Evolutionary conservation across 2,888 invertebrate genomes (phyloP).

Genomic region (Hemistola chrysoprasaria): DNA sequence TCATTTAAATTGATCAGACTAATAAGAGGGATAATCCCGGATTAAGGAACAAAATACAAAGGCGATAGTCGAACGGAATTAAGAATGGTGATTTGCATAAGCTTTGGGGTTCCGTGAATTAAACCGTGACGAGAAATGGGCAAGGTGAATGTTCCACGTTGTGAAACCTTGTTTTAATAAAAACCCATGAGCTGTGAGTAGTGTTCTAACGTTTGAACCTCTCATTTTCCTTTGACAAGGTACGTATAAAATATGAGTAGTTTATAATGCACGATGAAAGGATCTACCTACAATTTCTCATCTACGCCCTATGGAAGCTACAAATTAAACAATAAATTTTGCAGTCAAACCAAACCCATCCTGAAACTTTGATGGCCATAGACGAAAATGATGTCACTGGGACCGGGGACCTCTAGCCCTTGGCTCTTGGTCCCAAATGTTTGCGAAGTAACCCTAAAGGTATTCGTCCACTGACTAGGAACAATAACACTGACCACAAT

Average conservation of each 20-base stretch:
- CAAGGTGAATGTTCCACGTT: too few relatives aligned
- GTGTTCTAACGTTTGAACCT: too few relatives aligned
- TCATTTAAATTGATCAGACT: slow-evolving; percentile 58
- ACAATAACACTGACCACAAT: too few relatives aligned
- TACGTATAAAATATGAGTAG: too few relatives aligned
- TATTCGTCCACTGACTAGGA: too few relatives aligned
- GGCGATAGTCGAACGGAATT: slow-evolving; percentile 19
- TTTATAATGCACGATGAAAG: too few relatives aligned
- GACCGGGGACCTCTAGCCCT: slow-evolving; percentile 19
- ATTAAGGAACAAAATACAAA: slow-evolving; percentile 38
- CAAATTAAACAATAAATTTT: slow-evolving; percentile 26
- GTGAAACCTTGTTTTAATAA: too few relatives aligned
- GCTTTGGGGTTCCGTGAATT: slow-evolving; percentile 6
- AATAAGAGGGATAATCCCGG: slow-evolving; percentile 54
- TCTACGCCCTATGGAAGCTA: slow-evolving; percentile 1
- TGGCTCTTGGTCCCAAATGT: slow-evolving; percentile 26
- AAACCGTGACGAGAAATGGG: too few relatives aligned
- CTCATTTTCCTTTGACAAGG: too few relatives aligned
- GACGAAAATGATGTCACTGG: slow-evolving; percentile 26
- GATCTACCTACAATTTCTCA: too few relatives aligned
- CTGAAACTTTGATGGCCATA: slow-evolving; percentile 19
- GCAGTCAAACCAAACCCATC: slow-evolving; percentile 17
- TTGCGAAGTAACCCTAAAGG: slow-evolving; percentile 3
- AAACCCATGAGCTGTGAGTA: too few relatives aligned
- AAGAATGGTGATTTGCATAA: slow-evolving; percentile 20